Conservation (phyloP, 37 sponge, comb jelly and placozoan genomes). For the Chondrilla cf. caribensis region DNA sequence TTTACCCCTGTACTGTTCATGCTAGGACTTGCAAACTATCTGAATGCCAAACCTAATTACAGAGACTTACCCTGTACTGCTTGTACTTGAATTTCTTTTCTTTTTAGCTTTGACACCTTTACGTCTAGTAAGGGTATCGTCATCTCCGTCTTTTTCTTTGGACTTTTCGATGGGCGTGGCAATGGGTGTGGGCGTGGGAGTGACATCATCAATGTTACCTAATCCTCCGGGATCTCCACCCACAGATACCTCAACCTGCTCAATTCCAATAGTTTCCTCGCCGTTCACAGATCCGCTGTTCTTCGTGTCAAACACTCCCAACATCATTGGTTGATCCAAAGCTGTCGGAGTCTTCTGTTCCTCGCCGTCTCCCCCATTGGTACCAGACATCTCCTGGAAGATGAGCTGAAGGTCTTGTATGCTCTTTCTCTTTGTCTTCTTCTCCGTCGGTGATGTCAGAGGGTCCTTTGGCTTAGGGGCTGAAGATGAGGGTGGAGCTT, state of each 20-base stretch:
- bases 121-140: constrained; percentile 45
- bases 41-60: not conserved
- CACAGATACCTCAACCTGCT: not conserved
- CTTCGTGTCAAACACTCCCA: not conserved
- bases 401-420: not conserved
- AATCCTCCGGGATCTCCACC: not conserved
- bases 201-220: not conserved
- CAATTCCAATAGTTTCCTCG: not conserved
- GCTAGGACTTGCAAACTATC: no score
- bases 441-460: not conserved
- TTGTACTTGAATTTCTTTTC: not conserved
- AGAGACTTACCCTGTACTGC: constrained; percentile 1
- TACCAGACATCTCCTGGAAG: not conserved
- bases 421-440: not conserved
- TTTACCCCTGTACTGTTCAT: no score
- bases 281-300: not conserved
- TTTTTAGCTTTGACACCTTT: not conserved
- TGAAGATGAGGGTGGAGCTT: no score
- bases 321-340: constrained; percentile 3
- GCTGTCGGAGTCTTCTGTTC: constrained; percentile 20
- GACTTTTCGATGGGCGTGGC: no score
- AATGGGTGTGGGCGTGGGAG: not conserved
- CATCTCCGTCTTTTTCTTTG: constrained; percentile 35
- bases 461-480: not conserved
- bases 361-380: not conserved